Conservation (phyloP, 2,888 invertebrate species). For the Dorcus parallelipipedus region DNA sequence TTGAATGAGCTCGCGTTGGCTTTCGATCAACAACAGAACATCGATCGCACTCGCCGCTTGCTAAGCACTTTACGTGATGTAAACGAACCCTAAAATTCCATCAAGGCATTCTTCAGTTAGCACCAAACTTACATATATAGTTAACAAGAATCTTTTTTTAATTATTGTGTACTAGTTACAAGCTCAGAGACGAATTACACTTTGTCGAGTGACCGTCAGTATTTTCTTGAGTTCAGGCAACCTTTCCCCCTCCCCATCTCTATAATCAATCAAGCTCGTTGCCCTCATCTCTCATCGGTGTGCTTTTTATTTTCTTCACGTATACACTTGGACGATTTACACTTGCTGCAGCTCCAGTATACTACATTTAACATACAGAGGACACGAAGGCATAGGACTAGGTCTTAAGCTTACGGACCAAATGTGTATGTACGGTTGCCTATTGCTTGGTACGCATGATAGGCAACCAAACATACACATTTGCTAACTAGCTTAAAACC, state of each 20-base stretch:
- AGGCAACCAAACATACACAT: no score
- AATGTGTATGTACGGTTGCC: no score
- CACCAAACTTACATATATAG: conserved; percentile 50
- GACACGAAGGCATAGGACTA: no score
- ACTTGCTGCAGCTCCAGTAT: no score
- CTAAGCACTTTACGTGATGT: conserved; percentile 19
- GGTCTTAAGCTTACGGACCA: no score
- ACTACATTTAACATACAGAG: no score
- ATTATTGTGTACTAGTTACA: conserved; percentile 39
- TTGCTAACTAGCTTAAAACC: no score
- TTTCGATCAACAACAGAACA: not conserved
- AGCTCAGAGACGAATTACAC: conserved; percentile 30
- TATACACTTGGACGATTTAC: no score
- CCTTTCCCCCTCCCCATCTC: not conserved
- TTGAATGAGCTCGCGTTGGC: not conserved
- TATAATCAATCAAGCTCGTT: no score
- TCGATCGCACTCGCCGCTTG: conserved; percentile 10
- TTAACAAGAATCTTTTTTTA: conserved; percentile 41
- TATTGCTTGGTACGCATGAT: no score
- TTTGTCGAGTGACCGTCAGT: conserved; percentile 25
- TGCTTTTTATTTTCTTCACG: no score
- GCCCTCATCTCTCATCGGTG: no score
- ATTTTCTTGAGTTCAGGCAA: conserved; percentile 24
- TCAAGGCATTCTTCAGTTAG: conserved; percentile 48
- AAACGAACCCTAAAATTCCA: conserved; percentile 28